Evolutionary conservation across 2,888 invertebrate genomes (phyloP).

Genomic region (Callosobruchus maculatus): DNA sequence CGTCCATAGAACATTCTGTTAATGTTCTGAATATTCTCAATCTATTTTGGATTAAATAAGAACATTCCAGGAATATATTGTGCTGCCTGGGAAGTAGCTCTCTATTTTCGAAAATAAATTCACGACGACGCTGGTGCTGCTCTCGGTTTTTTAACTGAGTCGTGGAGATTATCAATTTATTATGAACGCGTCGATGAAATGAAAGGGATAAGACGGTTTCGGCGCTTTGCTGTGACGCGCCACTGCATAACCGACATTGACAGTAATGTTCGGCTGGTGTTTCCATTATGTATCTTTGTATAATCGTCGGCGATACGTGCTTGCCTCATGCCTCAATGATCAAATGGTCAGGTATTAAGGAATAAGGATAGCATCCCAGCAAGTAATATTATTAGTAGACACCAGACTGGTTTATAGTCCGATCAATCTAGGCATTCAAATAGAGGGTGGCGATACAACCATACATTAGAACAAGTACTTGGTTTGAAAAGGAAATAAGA

Average conservation of each 20-base stretch:
- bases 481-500: too few species aligned
- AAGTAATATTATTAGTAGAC: neutral
- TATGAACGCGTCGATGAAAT: slow-evolving; percentile 27
- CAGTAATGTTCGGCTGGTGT: neutral
- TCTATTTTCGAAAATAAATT: too few species aligned
- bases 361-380: neutral
- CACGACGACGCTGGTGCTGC: neutral
- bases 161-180: slow-evolving; percentile 39
- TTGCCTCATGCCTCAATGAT: neutral
- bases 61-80: too few species aligned
- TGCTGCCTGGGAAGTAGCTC: too few species aligned
- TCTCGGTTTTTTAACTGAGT: slow-evolving; percentile 15
- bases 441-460: too few species aligned
- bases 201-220: slow-evolving; percentile 11
- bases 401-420: neutral
- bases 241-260: neutral
- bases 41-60: too few species aligned
- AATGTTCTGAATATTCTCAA: too few species aligned
- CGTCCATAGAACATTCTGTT: too few species aligned
- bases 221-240: slow-evolving; percentile 10
- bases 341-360: neutral
- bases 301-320: neutral
- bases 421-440: too few species aligned
- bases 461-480: too few species aligned
- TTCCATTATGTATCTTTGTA: neutral